Conservation (phyloP, 1,140 invertebrate genomes). For the Mamestra configurata region DNA sequence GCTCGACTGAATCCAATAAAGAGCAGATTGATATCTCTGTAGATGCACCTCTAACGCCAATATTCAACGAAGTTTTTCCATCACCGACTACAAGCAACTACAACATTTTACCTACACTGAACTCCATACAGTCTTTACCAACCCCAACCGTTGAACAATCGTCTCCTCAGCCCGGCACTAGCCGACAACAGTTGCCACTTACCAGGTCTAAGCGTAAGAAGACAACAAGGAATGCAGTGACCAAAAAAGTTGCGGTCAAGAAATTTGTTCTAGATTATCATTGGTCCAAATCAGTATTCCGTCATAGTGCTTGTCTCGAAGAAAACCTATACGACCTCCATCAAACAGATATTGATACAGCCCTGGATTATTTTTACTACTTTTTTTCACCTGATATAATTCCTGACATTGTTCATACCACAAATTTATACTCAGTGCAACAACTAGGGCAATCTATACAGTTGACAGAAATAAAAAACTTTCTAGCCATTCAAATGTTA, state of each 20-base stretch:
- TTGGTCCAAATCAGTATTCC: slow-evolving; percentile 41
- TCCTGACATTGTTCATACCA: too few relatives aligned
- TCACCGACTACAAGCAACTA: slow-evolving; percentile 34
- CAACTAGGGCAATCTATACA: too few relatives aligned
- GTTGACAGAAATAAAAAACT: too few relatives aligned
- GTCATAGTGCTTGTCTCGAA: slow-evolving; percentile 31
- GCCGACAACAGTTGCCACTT: slow-evolving; percentile 25
- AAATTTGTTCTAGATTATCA: slow-evolving; percentile 19
- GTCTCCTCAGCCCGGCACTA: background rate
- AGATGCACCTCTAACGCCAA: slow-evolving; percentile 46
- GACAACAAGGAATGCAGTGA: slow-evolving; percentile 35
- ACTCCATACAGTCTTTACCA: slow-evolving; percentile 41
- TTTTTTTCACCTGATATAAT: too few relatives aligned
- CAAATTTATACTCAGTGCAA: too few relatives aligned
- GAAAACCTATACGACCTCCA: slow-evolving; percentile 2
- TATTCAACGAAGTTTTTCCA: slow-evolving; percentile 46
- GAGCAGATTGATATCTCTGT: slow-evolving; percentile 23
- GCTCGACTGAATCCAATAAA: slow-evolving; percentile 12
- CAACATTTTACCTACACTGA: slow-evolving; percentile 30
- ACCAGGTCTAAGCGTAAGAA: slow-evolving; percentile 36
- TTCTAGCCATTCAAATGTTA: too few relatives aligned
- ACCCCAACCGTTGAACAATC: slow-evolving; percentile 17
- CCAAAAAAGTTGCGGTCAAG: slow-evolving; percentile 38
- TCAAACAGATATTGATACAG: background rate
- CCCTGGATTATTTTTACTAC: too few relatives aligned